These are phyloP conservation scores for Heterohyrax brucei DNA, from an alignment of 2,797 vertebrate species.

Conservation along the genomic window DNA sequence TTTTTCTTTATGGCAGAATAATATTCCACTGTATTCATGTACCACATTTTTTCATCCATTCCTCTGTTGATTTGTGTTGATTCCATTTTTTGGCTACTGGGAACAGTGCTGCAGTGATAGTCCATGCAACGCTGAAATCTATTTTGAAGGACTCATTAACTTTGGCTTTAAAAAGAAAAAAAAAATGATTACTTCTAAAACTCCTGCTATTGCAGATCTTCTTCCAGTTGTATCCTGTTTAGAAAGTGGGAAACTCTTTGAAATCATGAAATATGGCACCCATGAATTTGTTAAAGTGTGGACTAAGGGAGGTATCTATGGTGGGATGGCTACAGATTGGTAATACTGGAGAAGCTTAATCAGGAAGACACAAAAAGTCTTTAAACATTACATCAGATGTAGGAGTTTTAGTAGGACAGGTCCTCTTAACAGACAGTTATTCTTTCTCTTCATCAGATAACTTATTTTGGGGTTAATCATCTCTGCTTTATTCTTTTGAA, in stretches of 20 bases:
- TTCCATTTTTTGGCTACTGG: background rate
- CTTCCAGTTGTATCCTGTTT: conserved; percentile 5
- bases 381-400: background rate
- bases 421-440: background rate
- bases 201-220: conserved; percentile 14
- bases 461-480: conserved; percentile 44
- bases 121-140: conserved; percentile 25
- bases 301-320: background rate
- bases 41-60: background rate
- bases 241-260: conserved; percentile 23
- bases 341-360: background rate
- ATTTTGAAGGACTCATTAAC: conserved; percentile 49
- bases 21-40: background rate
- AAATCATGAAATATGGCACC: background rate
- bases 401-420: background rate
- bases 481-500: conserved; percentile 62
- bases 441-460: conserved; percentile 30
- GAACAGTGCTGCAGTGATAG: too few species aligned
- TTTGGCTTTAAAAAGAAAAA: conserved; percentile 63
- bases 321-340: background rate
- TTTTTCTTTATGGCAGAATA: background rate
- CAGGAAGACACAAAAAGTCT: background rate
- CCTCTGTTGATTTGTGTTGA: background rate
- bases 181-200: conserved; percentile 57
- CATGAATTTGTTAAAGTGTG: background rate